Percentiles rank a stretch among this genome's conserved stretches.
Conservation (phyloP, 1,140 invertebrate genomes). For the Potamilus streckersoni region DNA sequence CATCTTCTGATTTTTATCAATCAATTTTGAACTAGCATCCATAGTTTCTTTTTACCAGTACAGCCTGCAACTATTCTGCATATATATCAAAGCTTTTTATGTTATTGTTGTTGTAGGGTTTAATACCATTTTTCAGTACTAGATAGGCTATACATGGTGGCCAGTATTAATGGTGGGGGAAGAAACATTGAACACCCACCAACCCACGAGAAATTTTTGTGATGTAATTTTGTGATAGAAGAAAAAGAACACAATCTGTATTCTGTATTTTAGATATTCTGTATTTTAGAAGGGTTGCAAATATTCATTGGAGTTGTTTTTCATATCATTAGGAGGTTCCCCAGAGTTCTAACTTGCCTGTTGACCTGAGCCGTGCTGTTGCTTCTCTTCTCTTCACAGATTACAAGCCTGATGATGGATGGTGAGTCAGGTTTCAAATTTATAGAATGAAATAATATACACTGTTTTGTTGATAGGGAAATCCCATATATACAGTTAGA, state of each 20-base stretch:
- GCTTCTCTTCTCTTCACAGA: slow-evolving; percentile 58
- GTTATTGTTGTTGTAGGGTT: no score
- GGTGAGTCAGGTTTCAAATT: slow-evolving; percentile 18
- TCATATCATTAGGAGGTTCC: slow-evolving; percentile 25
- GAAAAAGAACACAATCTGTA: not conserved
- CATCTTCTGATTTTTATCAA: no score
- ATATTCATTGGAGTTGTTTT: not conserved
- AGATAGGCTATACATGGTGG: no score
- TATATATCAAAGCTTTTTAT: not conserved
- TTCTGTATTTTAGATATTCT: slow-evolving; percentile 3
- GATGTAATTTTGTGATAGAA: not conserved
- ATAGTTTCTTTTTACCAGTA: not conserved
- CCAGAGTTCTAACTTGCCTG: slow-evolving; percentile 18
- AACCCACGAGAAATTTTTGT: not conserved
- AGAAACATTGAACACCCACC: no score
- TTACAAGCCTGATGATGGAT: slow-evolving; percentile 36
- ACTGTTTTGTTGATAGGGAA: slow-evolving; percentile 1
- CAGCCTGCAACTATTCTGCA: not conserved
- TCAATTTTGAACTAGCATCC: no score
- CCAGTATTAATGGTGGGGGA: no score
- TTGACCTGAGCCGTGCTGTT: slow-evolving; percentile 57
- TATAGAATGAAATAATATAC: not conserved
- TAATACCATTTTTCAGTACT: no score
- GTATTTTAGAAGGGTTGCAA: not conserved
- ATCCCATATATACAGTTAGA: no score